A percentile compares a stretch with the other conserved stretches of the same genome.
These are phyloP conservation scores for Aphaenogaster floridana DNA, from an alignment of 1,140 invertebrate genomes.

Conservation along the genomic window DNA sequence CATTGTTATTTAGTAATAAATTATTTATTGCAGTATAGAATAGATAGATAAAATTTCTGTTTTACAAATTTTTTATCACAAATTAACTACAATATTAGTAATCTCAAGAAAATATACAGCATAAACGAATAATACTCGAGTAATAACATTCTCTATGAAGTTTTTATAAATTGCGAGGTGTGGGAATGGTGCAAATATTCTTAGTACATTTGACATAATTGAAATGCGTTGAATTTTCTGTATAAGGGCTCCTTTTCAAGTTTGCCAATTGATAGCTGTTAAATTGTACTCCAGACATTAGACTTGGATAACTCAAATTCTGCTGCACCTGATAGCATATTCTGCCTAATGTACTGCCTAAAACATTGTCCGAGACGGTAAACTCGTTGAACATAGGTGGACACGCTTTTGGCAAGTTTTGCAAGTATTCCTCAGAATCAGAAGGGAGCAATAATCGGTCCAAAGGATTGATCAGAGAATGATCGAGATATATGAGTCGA, in stretches of 20 bases:
- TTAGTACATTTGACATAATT: constrained; percentile 17
- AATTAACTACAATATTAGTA: neutral
- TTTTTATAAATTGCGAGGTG: neutral
- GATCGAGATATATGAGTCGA: constrained; percentile 58
- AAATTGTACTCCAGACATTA: constrained; percentile 38
- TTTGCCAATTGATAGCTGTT: constrained; percentile 38
- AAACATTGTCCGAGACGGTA: constrained; percentile 38
- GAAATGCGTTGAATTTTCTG: constrained; percentile 27
- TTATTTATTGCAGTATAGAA: constrained; percentile 14
- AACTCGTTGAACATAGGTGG: constrained; percentile 13
- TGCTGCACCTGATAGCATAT: constrained; percentile 47
- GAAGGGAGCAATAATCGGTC: constrained; percentile 63
- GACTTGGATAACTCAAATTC: constrained; percentile 62
- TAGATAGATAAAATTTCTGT: neutral
- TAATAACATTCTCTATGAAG: constrained; percentile 15
- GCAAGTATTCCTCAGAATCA: constrained; percentile 62
- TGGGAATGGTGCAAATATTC: neutral
- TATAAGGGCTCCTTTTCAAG: constrained; percentile 45
- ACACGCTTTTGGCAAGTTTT: constrained; percentile 35
- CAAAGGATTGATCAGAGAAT: constrained; percentile 46
- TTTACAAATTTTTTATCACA: constrained; percentile 15
- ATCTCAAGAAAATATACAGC: neutral
- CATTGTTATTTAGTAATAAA: constrained; percentile 37
- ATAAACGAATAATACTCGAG: neutral
- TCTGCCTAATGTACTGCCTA: constrained; percentile 1